These are phyloP conservation scores for Okamejei kenojei DNA, from an alignment of 2,797 vertebrate species.

Conservation along the genomic window DNA sequence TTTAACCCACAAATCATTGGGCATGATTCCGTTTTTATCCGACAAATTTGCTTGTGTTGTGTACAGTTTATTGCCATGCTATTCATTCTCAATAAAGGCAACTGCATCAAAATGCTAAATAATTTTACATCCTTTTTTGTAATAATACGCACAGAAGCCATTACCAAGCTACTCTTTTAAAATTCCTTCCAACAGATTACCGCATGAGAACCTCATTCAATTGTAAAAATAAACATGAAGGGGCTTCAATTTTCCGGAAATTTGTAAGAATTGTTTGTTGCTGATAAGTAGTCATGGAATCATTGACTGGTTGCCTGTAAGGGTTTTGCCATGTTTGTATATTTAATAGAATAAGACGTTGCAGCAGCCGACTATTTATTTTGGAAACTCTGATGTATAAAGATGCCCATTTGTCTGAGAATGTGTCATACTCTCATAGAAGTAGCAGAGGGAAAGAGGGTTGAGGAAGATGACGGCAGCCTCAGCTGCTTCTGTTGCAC, in stretches of 20 bases:
- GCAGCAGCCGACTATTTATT: not conserved
- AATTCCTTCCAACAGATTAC: not conserved
- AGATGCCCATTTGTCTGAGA: not conserved
- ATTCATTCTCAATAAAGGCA: not conserved
- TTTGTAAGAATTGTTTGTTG: not conserved
- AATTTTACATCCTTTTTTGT: too few species aligned
- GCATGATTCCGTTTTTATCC: not conserved
- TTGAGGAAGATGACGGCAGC: not conserved
- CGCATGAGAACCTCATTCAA: not conserved
- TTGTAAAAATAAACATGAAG: not conserved
- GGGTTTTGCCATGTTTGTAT: not conserved
- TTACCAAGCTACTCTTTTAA: not conserved
- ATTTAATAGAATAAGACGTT: not conserved
- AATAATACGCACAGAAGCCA: not conserved
- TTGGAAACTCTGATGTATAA: not conserved
- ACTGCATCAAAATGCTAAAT: not conserved
- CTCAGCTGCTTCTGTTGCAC: not conserved
- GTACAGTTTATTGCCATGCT: not conserved
- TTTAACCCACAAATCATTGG: slow-evolving; percentile 26
- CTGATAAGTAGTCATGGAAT: not conserved
- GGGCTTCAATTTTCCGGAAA: not conserved
- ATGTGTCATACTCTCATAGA: not conserved
- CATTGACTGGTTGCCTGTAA: not conserved
- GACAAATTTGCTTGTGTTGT: not conserved
- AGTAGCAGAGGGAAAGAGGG: not conserved